Evolutionary conservation across 64 coral and sea anemone species (phyloP).

Genomic region (Astreopora myriophthalma): DNA sequence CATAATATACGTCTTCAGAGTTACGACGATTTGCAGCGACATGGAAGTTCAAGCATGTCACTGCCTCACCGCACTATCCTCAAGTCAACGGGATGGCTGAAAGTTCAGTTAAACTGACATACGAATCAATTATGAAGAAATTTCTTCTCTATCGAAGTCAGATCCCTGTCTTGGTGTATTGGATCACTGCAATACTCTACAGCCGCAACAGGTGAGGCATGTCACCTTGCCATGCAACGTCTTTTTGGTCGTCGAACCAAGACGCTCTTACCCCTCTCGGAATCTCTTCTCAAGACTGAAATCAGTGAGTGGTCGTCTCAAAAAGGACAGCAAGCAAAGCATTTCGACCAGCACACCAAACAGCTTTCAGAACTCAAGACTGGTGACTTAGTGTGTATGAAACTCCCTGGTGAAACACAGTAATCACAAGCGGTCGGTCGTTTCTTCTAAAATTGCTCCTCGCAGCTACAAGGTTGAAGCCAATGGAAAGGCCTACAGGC

Average conservation of each 20-base stretch:
- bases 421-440: not conserved
- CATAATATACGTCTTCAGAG: too few species aligned
- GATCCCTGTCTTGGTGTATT: constrained; percentile 29
- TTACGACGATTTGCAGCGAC: constrained; percentile 1
- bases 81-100: constrained; percentile 35
- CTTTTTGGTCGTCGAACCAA: constrained; percentile 23
- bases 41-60: constrained; percentile 47
- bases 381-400: not conserved
- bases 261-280: not conserved
- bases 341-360: too few species aligned
- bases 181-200: constrained; percentile 39
- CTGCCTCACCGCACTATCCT: constrained; percentile 17
- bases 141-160: constrained; percentile 24
- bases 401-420: not conserved
- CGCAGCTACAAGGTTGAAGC: not conserved
- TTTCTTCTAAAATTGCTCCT: not conserved
- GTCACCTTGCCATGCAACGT: constrained; percentile 27
- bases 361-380: not conserved
- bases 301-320: constrained; percentile 39
- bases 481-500: not conserved
- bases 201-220: constrained; percentile 7
- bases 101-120: constrained; percentile 46
- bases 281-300: constrained; percentile 29
- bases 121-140: constrained; percentile 20
- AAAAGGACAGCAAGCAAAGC: constrained; percentile 50